Conservation (phyloP, 1,140 invertebrate genomes). For the Dreissena rostriformis region DNA sequence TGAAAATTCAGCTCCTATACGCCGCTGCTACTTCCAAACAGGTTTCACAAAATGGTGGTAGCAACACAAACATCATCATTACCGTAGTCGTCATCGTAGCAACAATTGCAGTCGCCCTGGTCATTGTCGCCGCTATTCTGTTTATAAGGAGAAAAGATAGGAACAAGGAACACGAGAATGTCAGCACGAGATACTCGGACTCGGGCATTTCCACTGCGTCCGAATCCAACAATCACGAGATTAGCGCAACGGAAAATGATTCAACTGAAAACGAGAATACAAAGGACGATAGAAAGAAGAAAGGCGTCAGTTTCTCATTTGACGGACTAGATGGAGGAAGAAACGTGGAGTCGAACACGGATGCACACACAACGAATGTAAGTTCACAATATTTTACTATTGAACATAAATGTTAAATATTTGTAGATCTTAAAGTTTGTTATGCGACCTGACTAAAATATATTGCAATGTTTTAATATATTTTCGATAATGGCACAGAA, state of each 20-base stretch:
- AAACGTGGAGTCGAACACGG: constrained; percentile 30
- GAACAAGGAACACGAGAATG: constrained; percentile 23
- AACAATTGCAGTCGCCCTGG: constrained; percentile 45
- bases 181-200: constrained; percentile 28
- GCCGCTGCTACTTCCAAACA: constrained; percentile 29
- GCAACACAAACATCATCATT: constrained; percentile 50
- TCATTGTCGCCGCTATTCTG: constrained; percentile 42
- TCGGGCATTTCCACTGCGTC: constrained; percentile 41
- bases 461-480: too few species aligned
- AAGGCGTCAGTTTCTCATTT: constrained; percentile 53
- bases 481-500: too few species aligned
- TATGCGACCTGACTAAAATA: too few species aligned
- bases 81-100: constrained; percentile 55
- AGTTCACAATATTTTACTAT: not conserved
- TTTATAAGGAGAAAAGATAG: constrained; percentile 43
- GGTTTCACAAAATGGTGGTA: not conserved
- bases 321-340: constrained; percentile 31
- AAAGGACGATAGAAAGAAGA: constrained; percentile 25
- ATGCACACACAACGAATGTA: constrained; percentile 37
- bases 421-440: too few species aligned
- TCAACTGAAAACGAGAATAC: not conserved
- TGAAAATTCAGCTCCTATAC: constrained; percentile 45
- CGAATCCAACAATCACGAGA: constrained; percentile 21
- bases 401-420: too few species aligned
- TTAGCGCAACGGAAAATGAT: not conserved